Percentiles rank a stretch among this genome's conserved stretches.
phyloP scores from a whole-genome alignment of 2,113 vertebrate genomes.

The Paradoxurus hermaphroditus region DNA sequence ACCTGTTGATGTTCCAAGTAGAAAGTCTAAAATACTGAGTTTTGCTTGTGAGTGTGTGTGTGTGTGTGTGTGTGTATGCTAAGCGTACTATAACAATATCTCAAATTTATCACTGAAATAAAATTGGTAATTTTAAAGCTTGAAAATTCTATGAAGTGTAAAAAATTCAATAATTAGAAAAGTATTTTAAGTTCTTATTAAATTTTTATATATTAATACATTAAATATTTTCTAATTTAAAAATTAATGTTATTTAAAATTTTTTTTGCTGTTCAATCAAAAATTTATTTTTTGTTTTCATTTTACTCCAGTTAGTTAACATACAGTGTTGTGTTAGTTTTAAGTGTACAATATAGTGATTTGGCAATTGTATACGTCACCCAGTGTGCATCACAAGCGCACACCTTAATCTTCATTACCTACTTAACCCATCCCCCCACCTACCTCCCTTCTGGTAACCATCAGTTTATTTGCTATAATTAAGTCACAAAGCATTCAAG shows the following conservation, averaged over 20 bases:
- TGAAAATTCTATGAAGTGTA: background rate
- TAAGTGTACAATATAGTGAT: background rate
- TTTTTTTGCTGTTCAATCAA: background rate
- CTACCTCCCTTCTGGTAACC: background rate
- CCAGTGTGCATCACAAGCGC: background rate
- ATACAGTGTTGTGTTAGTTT: background rate
- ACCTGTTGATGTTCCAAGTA: background rate
- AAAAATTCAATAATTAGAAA: background rate
- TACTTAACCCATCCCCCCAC: background rate
- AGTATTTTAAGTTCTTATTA: background rate
- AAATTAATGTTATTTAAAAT: background rate
- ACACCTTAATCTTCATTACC: background rate
- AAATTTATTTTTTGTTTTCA: background rate
- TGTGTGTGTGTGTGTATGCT: background rate
- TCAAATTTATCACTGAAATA: slow-evolving; percentile 1
- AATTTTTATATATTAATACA: background rate
- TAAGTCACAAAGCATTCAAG: background rate
- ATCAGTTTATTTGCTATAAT: background rate
- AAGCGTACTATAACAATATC: background rate
- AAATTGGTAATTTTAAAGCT: background rate
- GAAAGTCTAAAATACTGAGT: background rate
- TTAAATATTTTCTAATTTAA: slow-evolving; percentile 10
- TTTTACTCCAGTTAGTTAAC: background rate
- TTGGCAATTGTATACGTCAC: background rate
- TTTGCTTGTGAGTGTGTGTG: background rate